These are phyloP conservation scores for Amblyjoppa proteus DNA, from an alignment of 2,888 invertebrate species.

Conservation along the genomic window DNA sequence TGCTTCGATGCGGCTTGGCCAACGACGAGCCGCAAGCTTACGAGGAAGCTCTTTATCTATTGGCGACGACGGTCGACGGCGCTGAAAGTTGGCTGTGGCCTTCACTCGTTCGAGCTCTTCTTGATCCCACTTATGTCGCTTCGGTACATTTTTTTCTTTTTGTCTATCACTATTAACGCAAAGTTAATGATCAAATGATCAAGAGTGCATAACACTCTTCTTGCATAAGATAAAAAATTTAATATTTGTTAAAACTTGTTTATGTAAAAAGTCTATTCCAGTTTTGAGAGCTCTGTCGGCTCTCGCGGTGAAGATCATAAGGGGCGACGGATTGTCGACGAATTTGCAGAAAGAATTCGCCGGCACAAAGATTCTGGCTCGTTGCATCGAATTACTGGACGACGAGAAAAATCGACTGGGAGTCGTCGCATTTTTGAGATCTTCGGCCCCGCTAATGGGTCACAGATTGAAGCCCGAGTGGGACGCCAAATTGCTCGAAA, in stretches of 20 bases:
- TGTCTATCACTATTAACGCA: neutral
- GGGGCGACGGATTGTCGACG: slow-evolving; percentile 69
- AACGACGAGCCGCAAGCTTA: slow-evolving; percentile 78
- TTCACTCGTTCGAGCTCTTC: slow-evolving; percentile 76
- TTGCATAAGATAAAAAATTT: neutral
- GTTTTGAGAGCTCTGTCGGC: slow-evolving; percentile 78
- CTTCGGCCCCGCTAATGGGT: slow-evolving; percentile 78
- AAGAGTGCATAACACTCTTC: too few relatives aligned
- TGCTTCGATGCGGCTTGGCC: slow-evolving; percentile 76
- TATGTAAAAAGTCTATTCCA: slow-evolving; percentile 73
- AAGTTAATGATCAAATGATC: neutral
- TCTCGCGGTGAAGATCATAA: slow-evolving; percentile 78
- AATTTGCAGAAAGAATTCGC: slow-evolving; percentile 77
- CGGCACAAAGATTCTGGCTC: slow-evolving; percentile 77
- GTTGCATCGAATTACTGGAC: slow-evolving; percentile 79
- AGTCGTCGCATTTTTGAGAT: slow-evolving; percentile 76
- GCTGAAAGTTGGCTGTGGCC: slow-evolving; percentile 82
- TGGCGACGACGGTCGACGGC: slow-evolving; percentile 81
- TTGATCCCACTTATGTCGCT: slow-evolving; percentile 75
- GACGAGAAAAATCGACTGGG: slow-evolving; percentile 75
- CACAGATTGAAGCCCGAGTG: slow-evolving; percentile 77
- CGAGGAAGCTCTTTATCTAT: slow-evolving; percentile 80
- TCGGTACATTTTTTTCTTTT: slow-evolving; percentile 70
- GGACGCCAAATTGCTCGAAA: slow-evolving; percentile 75
- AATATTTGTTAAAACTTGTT: neutral